Conservation (phyloP, 2,888 invertebrate species). For the Euclidia mi region DNA sequence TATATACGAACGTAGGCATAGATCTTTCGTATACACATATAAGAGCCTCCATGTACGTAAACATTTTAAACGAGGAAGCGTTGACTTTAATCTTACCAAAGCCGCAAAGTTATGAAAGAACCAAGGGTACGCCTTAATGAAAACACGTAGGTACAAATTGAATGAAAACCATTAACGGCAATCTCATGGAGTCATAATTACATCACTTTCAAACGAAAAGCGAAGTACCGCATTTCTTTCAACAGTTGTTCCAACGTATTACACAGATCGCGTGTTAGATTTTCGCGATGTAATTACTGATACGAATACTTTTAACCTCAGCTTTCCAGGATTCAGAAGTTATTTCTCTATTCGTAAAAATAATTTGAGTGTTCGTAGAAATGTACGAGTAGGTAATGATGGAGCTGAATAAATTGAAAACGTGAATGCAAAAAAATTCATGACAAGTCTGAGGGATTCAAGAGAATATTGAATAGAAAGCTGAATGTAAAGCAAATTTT, state of each 20-base stretch:
- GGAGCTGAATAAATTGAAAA: slow-evolving; percentile 35
- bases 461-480: slow-evolving; percentile 22
- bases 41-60: no score
- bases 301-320: slow-evolving; percentile 4
- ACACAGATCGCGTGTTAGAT: slow-evolving; percentile 16
- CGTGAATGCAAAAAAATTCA: slow-evolving; percentile 36
- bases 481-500: slow-evolving; percentile 23
- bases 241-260: slow-evolving; percentile 12
- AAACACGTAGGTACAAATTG: slow-evolving; percentile 5
- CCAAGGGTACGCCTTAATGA: background rate
- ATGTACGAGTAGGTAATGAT: slow-evolving; percentile 30
- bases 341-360: slow-evolving; percentile 15
- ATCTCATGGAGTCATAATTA: slow-evolving; percentile 15
- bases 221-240: background rate
- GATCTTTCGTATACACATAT: no score
- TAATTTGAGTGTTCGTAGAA: slow-evolving; percentile 12
- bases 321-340: slow-evolving; percentile 15
- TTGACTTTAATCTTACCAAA: background rate
- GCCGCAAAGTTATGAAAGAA: slow-evolving; percentile 5
- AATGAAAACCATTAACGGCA: slow-evolving; percentile 11
- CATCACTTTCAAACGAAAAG: slow-evolving; percentile 1
- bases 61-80: background rate
- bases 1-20: no score
- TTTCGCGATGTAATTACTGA: slow-evolving; percentile 13
- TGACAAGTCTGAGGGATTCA: slow-evolving; percentile 23